phyloP scores from a whole-genome alignment of 2,113 vertebrate genomes.

The Sus scrofa region DNA sequence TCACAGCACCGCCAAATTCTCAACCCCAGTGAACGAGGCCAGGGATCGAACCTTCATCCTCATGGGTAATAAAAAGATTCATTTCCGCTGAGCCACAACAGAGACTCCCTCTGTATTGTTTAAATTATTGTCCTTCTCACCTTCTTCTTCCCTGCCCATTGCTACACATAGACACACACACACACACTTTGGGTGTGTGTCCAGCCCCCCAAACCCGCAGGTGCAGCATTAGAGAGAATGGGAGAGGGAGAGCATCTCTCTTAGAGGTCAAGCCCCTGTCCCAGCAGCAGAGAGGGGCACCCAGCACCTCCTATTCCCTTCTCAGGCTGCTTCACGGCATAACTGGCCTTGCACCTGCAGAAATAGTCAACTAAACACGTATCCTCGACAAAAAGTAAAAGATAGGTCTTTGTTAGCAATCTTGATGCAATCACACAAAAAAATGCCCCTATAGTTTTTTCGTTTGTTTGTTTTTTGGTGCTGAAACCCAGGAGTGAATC shows the following conservation, averaged over 20 bases:
- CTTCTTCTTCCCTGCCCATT: not conserved
- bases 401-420: not conserved
- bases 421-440: not conserved
- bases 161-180: too few relatives aligned
- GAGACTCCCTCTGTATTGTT: too few relatives aligned
- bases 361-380: not conserved
- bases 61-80: too few relatives aligned
- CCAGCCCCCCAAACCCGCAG: not conserved
- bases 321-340: not conserved
- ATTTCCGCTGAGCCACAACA: too few relatives aligned
- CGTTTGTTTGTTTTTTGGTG: not conserved
- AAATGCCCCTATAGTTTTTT: not conserved
- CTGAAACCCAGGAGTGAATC: not conserved
- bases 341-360: not conserved
- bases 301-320: not conserved
- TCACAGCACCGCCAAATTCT: too few relatives aligned
- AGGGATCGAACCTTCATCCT: too few relatives aligned
- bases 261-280: not conserved
- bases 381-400: not conserved
- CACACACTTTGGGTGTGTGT: rapidly evolving
- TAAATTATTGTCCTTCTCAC: not conserved
- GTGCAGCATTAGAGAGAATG: not conserved
- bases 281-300: not conserved
- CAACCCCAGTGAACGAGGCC: too few relatives aligned
- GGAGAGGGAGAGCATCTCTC: rapidly evolving